Evolutionary conservation across 2,797 vertebrate species (phyloP).

Genomic region (Artibeus jamaicensis): DNA sequence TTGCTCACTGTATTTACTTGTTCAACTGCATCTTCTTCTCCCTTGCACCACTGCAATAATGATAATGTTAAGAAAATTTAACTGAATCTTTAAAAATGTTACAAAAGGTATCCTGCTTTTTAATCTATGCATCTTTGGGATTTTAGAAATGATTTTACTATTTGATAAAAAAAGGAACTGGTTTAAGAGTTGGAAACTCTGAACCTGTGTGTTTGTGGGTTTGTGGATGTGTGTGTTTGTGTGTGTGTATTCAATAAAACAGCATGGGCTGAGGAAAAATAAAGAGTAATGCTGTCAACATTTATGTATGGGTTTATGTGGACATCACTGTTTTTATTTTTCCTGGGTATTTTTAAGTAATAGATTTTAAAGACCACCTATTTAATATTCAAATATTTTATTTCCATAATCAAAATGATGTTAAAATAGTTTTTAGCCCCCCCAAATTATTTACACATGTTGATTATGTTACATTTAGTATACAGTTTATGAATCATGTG

Average conservation of each 20-base stretch:
- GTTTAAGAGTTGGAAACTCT: constrained; percentile 84
- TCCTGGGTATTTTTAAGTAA: not conserved
- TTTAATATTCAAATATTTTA: not conserved
- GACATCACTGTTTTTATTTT: not conserved
- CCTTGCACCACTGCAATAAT: constrained; percentile 58
- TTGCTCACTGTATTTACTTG: not conserved
- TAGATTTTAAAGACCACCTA: not conserved
- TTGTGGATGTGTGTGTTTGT: constrained; percentile 16
- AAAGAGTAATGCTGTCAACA: not conserved
- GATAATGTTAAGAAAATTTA: constrained; percentile 74
- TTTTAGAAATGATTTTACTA: constrained; percentile 82
- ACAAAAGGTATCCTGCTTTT: constrained; percentile 85
- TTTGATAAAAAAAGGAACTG: constrained; percentile 83
- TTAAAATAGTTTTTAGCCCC: not conserved
- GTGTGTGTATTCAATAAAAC: constrained; percentile 83
- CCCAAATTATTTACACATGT: not conserved
- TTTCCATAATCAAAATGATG: not conserved
- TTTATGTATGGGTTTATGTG: not conserved
- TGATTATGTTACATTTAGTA: not conserved
- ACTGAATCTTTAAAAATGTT: constrained; percentile 79
- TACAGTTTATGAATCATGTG: not conserved
- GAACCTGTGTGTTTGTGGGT: constrained; percentile 76
- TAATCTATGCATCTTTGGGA: constrained; percentile 87
- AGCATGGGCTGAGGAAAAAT: constrained; percentile 84
- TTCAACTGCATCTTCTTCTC: constrained; percentile 30